Percentiles rank a stretch among this genome's conserved stretches.
Evolutionary conservation across 2,113 vertebrate species (phyloP).

Genomic region (Hippocampus guttulatus): DNA sequence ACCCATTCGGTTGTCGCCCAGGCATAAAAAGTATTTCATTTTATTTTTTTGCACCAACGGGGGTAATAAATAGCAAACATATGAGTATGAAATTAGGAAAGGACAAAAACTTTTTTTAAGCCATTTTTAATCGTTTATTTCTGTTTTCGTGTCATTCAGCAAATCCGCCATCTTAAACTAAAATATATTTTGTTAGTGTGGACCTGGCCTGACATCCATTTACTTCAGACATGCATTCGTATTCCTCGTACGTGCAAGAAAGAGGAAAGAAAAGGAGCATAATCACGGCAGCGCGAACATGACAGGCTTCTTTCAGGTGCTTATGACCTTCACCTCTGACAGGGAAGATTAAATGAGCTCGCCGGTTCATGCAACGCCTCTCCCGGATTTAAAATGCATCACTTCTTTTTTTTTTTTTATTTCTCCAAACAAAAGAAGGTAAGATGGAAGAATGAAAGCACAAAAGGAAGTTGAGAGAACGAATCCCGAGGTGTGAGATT

Average conservation of each 20-base stretch:
- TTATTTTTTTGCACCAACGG: neutral
- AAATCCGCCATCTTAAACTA: neutral
- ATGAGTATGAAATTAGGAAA: neutral
- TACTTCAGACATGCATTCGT: constrained; percentile 47
- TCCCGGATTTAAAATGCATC: constrained; percentile 51
- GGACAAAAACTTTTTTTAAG: neutral
- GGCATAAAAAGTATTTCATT: neutral
- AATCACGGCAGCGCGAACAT: constrained; percentile 20
- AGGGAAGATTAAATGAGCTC: constrained; percentile 47
- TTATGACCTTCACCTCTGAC: constrained; percentile 3
- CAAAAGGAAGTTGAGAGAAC: constrained; percentile 19
- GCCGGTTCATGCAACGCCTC: constrained; percentile 39
- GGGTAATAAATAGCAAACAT: neutral
- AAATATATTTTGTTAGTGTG: neutral
- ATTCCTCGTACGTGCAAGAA: constrained; percentile 36
- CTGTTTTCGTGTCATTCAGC: neutral
- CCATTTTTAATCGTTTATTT: no score
- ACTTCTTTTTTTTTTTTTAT: constrained; percentile 18
- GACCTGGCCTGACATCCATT: constrained; percentile 31
- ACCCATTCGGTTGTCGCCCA: no score
- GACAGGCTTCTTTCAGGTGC: neutral
- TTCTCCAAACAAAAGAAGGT: constrained; percentile 14
- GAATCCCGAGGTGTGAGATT: constrained; percentile 27
- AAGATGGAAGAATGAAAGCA: constrained; percentile 1
- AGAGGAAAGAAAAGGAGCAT: constrained; percentile 23